Percentiles rank a stretch among this genome's conserved stretches.
phyloP scores from a whole-genome alignment of 1,140 invertebrate species.

The Dryas iulia region DNA sequence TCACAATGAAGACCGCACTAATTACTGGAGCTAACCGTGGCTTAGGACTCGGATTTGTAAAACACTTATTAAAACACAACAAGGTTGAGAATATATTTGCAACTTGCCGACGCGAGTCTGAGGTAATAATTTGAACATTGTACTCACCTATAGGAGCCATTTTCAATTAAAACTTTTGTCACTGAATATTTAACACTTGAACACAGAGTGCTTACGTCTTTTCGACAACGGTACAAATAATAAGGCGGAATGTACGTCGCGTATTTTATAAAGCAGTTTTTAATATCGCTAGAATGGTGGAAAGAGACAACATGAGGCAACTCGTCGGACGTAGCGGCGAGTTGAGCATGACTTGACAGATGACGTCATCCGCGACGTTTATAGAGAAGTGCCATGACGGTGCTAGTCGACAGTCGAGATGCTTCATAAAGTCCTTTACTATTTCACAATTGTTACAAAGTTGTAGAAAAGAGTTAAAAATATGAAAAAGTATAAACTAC shows the following conservation, averaged over 20 bases:
- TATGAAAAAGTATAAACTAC: too few relatives aligned
- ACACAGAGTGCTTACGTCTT: constrained; percentile 28
- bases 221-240: constrained; percentile 26
- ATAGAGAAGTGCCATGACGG: constrained; percentile 22
- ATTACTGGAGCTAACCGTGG: constrained; percentile 95
- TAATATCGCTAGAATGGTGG: constrained; percentile 37
- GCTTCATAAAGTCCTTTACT: not conserved
- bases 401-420: constrained; percentile 30
- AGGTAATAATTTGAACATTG: constrained; percentile 47
- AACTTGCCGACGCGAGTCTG: constrained; percentile 66
- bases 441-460: constrained; percentile 15
- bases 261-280: constrained; percentile 36
- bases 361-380: constrained; percentile 53
- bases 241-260: constrained; percentile 28
- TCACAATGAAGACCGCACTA: constrained; percentile 87
- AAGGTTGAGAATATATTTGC: constrained; percentile 65
- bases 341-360: constrained; percentile 33
- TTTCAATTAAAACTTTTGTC: constrained; percentile 39
- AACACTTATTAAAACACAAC: constrained; percentile 77
- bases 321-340: not conserved
- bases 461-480: not conserved
- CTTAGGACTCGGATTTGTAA: constrained; percentile 91
- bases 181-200: constrained; percentile 34
- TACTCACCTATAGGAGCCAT: constrained; percentile 77
- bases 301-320: constrained; percentile 35